Evolutionary conservation across 2,888 invertebrate genomes (phyloP), one percentile per base, ranked within the genome.

Genomic region (Hirudinaria manillensis): DNA sequence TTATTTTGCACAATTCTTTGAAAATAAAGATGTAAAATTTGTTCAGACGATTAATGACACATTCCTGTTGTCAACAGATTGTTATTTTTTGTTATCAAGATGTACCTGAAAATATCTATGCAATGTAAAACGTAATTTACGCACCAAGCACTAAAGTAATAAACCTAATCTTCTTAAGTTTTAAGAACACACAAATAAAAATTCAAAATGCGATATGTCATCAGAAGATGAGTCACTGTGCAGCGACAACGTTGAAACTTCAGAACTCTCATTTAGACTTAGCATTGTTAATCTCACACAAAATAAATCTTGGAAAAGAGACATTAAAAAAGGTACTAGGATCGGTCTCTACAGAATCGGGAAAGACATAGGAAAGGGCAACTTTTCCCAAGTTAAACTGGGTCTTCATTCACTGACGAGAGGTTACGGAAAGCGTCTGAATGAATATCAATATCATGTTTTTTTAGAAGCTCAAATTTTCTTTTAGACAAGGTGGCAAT

Each of bases 321-420:
- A 4, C 7, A 27, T 29, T 21, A 61, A 61, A n/a, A 27, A n/a
- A 77, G 91, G 91, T 75, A 89, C 89, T 81, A 87, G 91, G 77
- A 89, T 92, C 76, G 91, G 91, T 34, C 89, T 91, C 81, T 92
- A 92, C 86, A 86, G 90, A 82, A 88, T 92, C 80, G 88, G 90
- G 79, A 90, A 90, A 79, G 91, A 91, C 83, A 88, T 92, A 76
- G 91, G 91, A 53, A 88, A 88, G 80, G 91, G 92, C 72, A 92
- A 92, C 85, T 92, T 92, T 85, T 91, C 91, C 66, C 90, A 90
- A 85, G 91, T 92, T 80, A 91, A 90, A 84, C 86, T 91, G 81
- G 92, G 90, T 67, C 88, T 90, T 72, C 91, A 92, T 85, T 89
- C 90, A 78, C 84, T 92, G 77, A 91, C 91, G 53, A 89, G 90